A percentile compares a stretch with the other conserved stretches of the same genome.
Evolutionary conservation across 2,888 invertebrate genomes (phyloP).

Genomic region (Hydraecia micacea): DNA sequence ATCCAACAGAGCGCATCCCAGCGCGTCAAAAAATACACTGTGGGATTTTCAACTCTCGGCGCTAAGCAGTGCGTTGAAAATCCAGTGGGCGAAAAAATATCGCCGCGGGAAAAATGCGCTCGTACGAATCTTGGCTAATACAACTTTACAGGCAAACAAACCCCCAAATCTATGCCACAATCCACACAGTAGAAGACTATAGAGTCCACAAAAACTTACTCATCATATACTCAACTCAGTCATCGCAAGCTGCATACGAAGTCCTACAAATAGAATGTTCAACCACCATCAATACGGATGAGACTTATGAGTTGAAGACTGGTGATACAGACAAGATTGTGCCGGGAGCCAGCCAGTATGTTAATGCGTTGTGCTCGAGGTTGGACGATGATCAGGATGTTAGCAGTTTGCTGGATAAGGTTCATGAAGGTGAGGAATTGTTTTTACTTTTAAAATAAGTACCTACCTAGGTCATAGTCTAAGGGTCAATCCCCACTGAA

Average conservation of each 20-base stretch:
- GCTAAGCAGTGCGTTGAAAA: background rate
- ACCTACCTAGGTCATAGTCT: background rate
- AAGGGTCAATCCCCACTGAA: too few species aligned
- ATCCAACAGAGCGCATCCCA: too few species aligned
- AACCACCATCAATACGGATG: constrained; percentile 75
- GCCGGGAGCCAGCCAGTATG: constrained; percentile 83
- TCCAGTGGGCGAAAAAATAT: background rate
- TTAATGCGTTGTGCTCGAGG: constrained; percentile 82
- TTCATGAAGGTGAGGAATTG: constrained; percentile 83
- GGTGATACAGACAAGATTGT: constrained; percentile 80
- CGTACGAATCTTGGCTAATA: background rate
- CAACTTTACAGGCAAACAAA: constrained; percentile 76
- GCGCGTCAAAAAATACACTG: background rate
- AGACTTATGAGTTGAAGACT: constrained; percentile 81
- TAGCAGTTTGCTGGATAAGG: constrained; percentile 84
- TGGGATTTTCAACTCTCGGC: background rate
- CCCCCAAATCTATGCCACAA: constrained; percentile 75
- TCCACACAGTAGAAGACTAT: constrained; percentile 80
- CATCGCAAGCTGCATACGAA: constrained; percentile 84
- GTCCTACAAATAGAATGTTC: constrained; percentile 84
- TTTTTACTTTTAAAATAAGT: background rate
- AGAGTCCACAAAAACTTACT: constrained; percentile 84
- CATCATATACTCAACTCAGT: constrained; percentile 82
- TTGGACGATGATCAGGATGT: constrained; percentile 83
- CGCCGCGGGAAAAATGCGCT: background rate